phyloP scores from a whole-genome alignment of 2,797 vertebrate genomes.

The Necrosyrtes monachus region DNA sequence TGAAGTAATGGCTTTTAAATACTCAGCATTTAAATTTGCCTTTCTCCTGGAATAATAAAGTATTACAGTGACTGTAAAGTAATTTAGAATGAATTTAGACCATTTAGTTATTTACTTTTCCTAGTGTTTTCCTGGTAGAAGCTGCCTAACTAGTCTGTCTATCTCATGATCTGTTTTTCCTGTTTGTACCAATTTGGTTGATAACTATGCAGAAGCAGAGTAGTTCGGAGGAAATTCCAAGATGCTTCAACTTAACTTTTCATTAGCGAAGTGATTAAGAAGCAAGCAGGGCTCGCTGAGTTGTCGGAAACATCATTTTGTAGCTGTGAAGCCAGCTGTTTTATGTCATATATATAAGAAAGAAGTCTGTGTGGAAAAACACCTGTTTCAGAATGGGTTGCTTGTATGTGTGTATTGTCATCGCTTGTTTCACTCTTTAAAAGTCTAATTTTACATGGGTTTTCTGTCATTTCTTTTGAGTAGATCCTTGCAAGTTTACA shows the following conservation, averaged over 20 bases:
- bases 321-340: background rate
- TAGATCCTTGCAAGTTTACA: background rate
- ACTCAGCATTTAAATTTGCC: background rate
- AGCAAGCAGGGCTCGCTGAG: background rate
- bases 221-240: background rate
- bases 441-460: background rate
- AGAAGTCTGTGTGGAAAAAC: background rate
- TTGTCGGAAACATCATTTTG: background rate
- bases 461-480: background rate
- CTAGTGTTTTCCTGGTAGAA: background rate
- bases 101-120: background rate
- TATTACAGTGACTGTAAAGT: background rate
- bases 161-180: background rate
- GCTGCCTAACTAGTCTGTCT: background rate
- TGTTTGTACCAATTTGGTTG: background rate
- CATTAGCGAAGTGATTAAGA: background rate
- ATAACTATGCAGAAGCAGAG: background rate
- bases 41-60: background rate
- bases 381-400: background rate
- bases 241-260: background rate
- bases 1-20: conserved; percentile 1
- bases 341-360: background rate
- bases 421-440: background rate
- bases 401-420: background rate
- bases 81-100: background rate